These are phyloP conservation scores for Equus przewalskii DNA, from an alignment of 2,113 vertebrate species.

Conservation along the genomic window DNA sequence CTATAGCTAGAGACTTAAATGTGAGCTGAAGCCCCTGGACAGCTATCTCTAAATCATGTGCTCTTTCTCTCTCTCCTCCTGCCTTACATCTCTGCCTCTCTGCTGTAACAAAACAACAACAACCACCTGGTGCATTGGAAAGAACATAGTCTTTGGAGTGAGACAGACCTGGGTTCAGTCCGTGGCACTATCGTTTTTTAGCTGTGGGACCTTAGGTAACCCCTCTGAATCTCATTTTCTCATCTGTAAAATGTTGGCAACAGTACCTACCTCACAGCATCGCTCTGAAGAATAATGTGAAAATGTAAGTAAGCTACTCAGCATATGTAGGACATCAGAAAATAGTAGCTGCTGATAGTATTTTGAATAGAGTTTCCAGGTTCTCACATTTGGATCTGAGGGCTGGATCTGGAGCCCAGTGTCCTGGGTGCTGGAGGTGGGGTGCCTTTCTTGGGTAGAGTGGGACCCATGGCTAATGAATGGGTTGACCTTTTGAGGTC, in stretches of 20 bases:
- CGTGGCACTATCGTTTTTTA: constrained; percentile 3
- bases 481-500: neutral
- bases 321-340: neutral
- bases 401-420: neutral
- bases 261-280: neutral
- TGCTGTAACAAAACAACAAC: neutral
- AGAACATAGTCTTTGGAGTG: constrained; percentile 16
- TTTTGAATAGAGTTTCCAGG: constrained; percentile 13
- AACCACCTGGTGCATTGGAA: neutral
- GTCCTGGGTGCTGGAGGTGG: neutral
- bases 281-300: neutral
- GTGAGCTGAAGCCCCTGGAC: neutral
- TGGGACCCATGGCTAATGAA: neutral
- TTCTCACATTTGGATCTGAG: constrained; percentile 39
- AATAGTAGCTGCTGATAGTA: constrained; percentile 8
- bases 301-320: constrained; percentile 31
- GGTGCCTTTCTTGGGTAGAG: neutral
- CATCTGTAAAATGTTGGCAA: neutral
- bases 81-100: neutral
- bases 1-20: neutral
- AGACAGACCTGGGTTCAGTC: neutral
- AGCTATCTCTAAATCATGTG: neutral
- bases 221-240: constrained; percentile 46
- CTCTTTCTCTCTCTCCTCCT: neutral
- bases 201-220: neutral